phyloP scores from a whole-genome alignment of 2,888 invertebrate genomes.

The Eupithecia centaureata region DNA sequence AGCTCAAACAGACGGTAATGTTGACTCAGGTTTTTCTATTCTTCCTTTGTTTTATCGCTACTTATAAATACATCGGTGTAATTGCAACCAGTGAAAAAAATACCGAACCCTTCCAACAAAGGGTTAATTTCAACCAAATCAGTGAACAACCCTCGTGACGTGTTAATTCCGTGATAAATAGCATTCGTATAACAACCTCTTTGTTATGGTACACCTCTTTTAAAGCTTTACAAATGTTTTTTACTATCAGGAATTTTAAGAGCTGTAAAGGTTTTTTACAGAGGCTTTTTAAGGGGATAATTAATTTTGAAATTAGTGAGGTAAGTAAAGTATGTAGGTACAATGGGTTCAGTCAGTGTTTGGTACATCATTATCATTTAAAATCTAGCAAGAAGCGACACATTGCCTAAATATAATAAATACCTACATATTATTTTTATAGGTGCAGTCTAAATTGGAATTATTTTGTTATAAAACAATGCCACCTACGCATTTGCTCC shows the following conservation, averaged over 20 bases:
- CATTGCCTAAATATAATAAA: no score
- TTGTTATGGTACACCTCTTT: constrained; percentile 36
- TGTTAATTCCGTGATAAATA: constrained; percentile 75
- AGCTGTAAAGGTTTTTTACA: constrained; percentile 20
- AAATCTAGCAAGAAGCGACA: no score
- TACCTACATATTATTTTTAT: no score
- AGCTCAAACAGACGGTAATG: no score
- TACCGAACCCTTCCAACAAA: constrained; percentile 58
- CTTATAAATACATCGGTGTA: constrained; percentile 18
- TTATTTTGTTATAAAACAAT: no score
- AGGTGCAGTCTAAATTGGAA: no score
- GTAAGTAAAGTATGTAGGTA: neutral
- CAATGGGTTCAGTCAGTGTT: neutral
- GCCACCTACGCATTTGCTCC: no score
- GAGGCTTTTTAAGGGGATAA: constrained; percentile 2
- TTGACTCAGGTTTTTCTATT: neutral
- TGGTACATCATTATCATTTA: neutral
- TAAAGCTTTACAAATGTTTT: constrained; percentile 29
- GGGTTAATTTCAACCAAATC: constrained; percentile 68
- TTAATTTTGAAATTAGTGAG: constrained; percentile 5
- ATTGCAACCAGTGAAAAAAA: constrained; percentile 51
- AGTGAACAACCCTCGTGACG: constrained; percentile 67
- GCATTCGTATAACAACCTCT: constrained; percentile 46
- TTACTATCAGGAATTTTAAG: constrained; percentile 19
- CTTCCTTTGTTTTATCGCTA: neutral